These are phyloP conservation scores for Brachyhypopomus occidentalis DNA, from an alignment of 2,113 vertebrate genomes.

Conservation along the genomic window DNA sequence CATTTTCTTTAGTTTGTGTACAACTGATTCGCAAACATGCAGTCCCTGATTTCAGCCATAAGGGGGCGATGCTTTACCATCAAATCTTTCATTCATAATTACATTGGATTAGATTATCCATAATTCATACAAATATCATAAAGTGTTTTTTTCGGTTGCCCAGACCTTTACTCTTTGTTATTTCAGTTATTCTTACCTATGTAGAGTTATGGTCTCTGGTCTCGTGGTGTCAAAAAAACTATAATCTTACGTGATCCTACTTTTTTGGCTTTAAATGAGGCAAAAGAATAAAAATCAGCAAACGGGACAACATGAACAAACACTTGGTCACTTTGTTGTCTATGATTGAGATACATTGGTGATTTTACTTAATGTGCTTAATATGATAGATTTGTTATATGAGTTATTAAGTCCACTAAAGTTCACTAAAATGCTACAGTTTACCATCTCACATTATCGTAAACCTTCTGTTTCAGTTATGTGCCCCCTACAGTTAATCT, in stretches of 20 bases:
- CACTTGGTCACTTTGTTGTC: background rate
- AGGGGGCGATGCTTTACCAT: slow-evolving; percentile 30
- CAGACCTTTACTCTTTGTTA: background rate
- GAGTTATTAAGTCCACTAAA: slow-evolving; percentile 22
- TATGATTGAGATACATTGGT: background rate
- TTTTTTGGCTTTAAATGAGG: too few species aligned
- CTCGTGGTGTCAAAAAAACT: too few species aligned
- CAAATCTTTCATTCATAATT: background rate
- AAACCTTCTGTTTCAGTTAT: background rate
- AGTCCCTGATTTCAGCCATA: background rate
- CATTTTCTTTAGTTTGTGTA: too few species aligned
- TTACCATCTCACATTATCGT: background rate
- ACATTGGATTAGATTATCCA: background rate
- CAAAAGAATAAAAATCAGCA: too few species aligned
- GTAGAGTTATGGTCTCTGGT: too few species aligned
- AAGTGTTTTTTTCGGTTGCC: background rate
- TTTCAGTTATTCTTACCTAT: background rate
- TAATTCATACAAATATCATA: background rate
- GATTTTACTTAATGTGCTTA: background rate
- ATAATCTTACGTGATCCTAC: too few species aligned
- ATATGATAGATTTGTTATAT: slow-evolving; percentile 27
- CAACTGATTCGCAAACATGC: too few species aligned
- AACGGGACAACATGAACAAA: background rate
- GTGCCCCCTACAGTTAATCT: background rate
- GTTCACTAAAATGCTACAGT: slow-evolving; percentile 9